Evolutionary conservation across 2,888 invertebrate genomes (phyloP), one percentile per base, ranked within the genome.

Genomic region (Spatulosminthurus flaviceps): DNA sequence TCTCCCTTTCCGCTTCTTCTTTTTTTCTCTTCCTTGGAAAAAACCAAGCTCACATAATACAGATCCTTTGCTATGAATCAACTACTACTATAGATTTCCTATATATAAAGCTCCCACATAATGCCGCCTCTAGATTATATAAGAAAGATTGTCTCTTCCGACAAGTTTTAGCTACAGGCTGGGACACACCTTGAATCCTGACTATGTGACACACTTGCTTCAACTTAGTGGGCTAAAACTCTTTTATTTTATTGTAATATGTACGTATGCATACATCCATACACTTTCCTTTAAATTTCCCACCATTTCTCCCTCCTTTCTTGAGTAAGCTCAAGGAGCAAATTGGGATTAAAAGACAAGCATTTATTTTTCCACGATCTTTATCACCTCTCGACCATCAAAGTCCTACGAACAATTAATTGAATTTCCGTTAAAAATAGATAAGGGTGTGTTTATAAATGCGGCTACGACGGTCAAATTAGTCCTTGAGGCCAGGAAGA

Each of bases 121-220:
- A n/a, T n/a, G n/a, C n/a, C 34, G 9, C 9, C 4, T 34, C 5
- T 34, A 34, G 34, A 34, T 13, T 60, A 26, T 13, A 64, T 64
- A 64, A 28, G 29, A 1, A 67, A 11, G 67, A 29, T 19, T 19
- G 29, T 16, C 66, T 67, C 26, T 67, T 67, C 7, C 28, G 5
- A 0, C 16, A n/a, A 29, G 21, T 26, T 34, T n/a, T 19, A 29
- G 64, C 60, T 73, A 5, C 24, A 73, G 73, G 75, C 66, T 42
- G 34, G 21, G 42, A 64, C 61, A 61, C 76, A 76, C 76, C 76
- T 76, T 76, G 76, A 76, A 76, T 76, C 67, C 67, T 76, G 76
- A 76, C 76, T 67, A 76, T 42, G 34, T 76, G 67, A 24, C 24
- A 51, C 67, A 67, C 26, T 67, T 29, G 13, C 28, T 16, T 19